phyloP scores from a whole-genome alignment of 2,797 vertebrate genomes.

The Chrosomus eos region DNA sequence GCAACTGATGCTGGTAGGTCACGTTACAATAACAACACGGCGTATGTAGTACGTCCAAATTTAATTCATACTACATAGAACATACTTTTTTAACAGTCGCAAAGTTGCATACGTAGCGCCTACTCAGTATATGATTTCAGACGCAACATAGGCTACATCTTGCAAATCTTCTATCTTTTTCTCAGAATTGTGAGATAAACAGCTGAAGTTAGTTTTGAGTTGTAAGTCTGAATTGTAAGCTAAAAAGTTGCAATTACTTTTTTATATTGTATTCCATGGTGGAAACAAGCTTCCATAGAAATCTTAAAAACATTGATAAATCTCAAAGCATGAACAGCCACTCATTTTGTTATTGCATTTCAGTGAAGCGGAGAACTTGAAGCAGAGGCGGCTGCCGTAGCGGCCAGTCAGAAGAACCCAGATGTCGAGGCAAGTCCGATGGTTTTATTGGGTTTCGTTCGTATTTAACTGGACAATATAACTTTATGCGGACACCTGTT shows the following conservation, averaged over 20 bases:
- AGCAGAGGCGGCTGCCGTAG: constrained; percentile 79
- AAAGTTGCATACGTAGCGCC: background rate
- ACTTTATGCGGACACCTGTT: background rate
- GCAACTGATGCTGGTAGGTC: background rate
- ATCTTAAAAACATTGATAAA: background rate
- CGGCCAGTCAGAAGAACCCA: constrained; percentile 58
- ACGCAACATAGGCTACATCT: background rate
- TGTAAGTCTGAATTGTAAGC: background rate
- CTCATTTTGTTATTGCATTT: background rate
- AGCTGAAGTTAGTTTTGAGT: background rate
- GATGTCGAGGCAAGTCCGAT: constrained; percentile 48
- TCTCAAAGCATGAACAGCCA: background rate
- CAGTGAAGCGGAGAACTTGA: constrained; percentile 89
- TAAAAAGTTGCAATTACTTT: background rate
- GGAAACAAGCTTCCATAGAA: background rate
- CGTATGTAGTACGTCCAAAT: background rate
- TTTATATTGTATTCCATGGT: background rate
- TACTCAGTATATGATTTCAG: background rate
- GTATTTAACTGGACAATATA: background rate
- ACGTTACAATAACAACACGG: background rate
- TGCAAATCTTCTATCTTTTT: background rate
- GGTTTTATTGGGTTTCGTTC: background rate
- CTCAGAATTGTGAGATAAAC: background rate
- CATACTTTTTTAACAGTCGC: background rate
- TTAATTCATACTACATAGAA: background rate